Evolutionary conservation across 2,888 invertebrate species (phyloP).

Genomic region (Cetonia aurata): DNA sequence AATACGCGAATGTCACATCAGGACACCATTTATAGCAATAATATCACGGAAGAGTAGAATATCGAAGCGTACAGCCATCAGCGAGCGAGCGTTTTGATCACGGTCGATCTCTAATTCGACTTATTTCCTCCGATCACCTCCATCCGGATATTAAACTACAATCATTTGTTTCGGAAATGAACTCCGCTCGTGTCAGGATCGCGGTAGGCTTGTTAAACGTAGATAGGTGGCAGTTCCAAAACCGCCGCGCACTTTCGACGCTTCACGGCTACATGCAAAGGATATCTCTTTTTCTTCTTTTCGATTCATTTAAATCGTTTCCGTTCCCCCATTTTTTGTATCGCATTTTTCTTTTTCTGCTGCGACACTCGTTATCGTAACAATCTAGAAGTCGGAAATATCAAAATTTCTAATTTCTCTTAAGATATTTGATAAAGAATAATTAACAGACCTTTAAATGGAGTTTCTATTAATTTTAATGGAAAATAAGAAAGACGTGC

Average conservation of each 20-base stretch:
- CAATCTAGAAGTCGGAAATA: conserved; percentile 18
- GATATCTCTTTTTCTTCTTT: conserved; percentile 12
- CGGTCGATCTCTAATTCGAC: conserved; percentile 59
- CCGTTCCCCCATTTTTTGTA: neutral
- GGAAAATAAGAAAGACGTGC: too few relatives aligned
- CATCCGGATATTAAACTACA: conserved; percentile 65
- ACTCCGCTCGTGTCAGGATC: conserved; percentile 65
- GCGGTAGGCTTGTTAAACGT: conserved; percentile 64
- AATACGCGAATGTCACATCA: neutral
- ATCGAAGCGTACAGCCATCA: neutral
- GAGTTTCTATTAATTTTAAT: too few relatives aligned
- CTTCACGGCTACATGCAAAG: conserved; percentile 4
- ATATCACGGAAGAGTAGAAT: conserved; percentile 20
- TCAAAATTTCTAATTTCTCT: conserved; percentile 11
- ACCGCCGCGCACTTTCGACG: conserved; percentile 32
- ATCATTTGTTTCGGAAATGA: conserved; percentile 68
- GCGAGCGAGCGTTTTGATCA: conserved; percentile 25
- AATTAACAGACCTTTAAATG: too few relatives aligned
- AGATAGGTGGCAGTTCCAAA: conserved; percentile 57
- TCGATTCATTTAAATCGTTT: conserved; percentile 8
- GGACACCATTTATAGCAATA: conserved; percentile 16
- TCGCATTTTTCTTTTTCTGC: neutral
- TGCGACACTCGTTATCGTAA: conserved; percentile 16
- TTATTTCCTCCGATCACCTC: conserved; percentile 62
- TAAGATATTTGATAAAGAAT: too few relatives aligned